Conservation (phyloP, 2,888 invertebrate species). For the Gasteruption jaculator region DNA sequence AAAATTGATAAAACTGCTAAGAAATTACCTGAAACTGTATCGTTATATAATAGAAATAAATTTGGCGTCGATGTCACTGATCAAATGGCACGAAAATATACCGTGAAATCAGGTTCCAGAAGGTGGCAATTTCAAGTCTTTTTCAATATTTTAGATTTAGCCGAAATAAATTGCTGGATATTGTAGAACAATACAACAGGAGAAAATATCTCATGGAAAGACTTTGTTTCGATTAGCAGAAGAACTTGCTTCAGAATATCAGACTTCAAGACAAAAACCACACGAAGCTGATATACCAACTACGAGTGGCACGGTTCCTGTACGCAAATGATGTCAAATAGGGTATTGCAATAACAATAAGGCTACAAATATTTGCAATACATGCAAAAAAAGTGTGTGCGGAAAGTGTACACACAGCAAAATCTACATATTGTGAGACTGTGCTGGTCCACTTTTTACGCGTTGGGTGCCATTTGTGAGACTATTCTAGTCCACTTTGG, state of each 20-base stretch:
- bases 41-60: conserved; percentile 21
- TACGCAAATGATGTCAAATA: conserved; percentile 4
- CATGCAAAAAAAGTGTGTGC: no score
- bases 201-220: no score
- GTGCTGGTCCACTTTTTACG: no score
- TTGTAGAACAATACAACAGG: conserved; percentile 21
- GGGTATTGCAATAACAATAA: no score
- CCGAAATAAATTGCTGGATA: conserved; percentile 25
- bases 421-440: no score
- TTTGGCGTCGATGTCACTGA: conserved; percentile 23
- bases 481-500: no score
- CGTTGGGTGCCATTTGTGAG: no score
- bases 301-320: no score
- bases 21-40: conserved; percentile 24
- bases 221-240: conserved; percentile 8
- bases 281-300: conserved; percentile 10
- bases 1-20: conserved; percentile 22
- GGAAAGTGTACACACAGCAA: no score
- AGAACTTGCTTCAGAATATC: conserved; percentile 11
- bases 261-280: conserved; percentile 9
- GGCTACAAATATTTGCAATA: no score
- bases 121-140: conserved; percentile 16
- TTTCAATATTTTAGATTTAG: conserved; percentile 11
- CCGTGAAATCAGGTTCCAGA: conserved; percentile 23
- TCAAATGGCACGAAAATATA: conserved; percentile 31